Evolutionary conservation across 2,113 vertebrate genomes (phyloP), one percentile per base, ranked within the genome.

Genomic region (Mastomys coucha): DNA sequence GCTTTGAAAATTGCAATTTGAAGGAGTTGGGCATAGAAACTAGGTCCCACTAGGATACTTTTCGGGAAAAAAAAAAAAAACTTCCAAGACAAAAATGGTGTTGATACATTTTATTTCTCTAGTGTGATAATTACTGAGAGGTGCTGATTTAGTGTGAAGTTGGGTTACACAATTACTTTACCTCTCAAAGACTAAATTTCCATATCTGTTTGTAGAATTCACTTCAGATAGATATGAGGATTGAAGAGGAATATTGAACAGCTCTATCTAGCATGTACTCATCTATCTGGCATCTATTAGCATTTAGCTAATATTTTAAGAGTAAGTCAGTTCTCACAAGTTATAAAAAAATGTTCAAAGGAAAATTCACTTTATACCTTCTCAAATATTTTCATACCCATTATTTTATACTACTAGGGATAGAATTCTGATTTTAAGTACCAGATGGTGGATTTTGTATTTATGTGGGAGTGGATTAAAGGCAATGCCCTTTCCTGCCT

Each of bases 381-480:
- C 53, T 90, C 89, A 86, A 31, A 51, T 20, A 56, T 93, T 95
- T 88, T 49, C 69, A 45, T 39, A 49, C 8, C 86, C 91, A 84
- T 86, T 36, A 87, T 70, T 88, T 73, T 49, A 82, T 93, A 80
- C 39, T 95, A 56, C 63, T 90, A 16, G 33, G 72, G 39, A 91
- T 36, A 81, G 26, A 72, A 49, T 72, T 95, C 86, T 85, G 53
- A 77, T 87, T 86, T 69, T 63, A 75, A 90, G 53, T 69, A 69
- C 31, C n/a, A 51, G 42, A 86, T 96, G 45, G 88, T 49, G 91
- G 17, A 80, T 49, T 95, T 70, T 88, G 53, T 53, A 58, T 89
- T 78, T 70, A 96, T 58, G 53, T 65, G 5, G 49, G 65, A 94
- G 91, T 24, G 53, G 80, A 92, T 94, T 69, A 94, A 96, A 94